phyloP scores from a whole-genome alignment of 2,797 vertebrate genomes.

The Trichosurus vulpecula region DNA sequence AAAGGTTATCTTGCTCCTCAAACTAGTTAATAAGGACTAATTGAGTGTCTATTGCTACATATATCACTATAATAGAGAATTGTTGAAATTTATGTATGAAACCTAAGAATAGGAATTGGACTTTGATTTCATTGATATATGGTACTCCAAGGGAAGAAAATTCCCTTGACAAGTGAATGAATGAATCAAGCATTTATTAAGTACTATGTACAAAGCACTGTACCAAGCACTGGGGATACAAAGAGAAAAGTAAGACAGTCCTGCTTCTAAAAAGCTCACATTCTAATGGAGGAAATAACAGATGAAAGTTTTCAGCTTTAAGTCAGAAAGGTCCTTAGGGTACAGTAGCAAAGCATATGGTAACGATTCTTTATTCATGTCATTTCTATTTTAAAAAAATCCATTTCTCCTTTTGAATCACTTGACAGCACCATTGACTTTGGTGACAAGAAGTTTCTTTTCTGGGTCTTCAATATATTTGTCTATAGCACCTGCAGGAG shows the following conservation, averaged over 20 bases:
- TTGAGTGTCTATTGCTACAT: background rate
- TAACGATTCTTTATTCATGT: background rate
- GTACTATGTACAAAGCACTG: background rate
- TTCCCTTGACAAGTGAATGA: background rate
- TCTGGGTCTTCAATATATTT: background rate
- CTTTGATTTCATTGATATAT: too few relatives aligned
- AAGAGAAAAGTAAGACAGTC: background rate
- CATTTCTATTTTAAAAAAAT: background rate
- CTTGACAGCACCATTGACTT: background rate
- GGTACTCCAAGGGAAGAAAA: too few relatives aligned
- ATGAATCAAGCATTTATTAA: background rate
- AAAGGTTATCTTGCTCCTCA: too few relatives aligned
- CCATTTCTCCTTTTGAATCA: background rate
- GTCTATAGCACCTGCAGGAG: background rate
- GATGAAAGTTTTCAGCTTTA: background rate
- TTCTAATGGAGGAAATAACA: too few relatives aligned
- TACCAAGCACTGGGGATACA: background rate
- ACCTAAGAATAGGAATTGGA: too few relatives aligned
- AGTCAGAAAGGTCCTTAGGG: background rate
- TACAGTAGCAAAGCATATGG: background rate
- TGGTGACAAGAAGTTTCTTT: background rate
- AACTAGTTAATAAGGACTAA: background rate
- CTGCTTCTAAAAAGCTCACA: background rate
- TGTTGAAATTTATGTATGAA: background rate
- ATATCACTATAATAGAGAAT: conserved; percentile 7